Base-by-base conservation (phyloP, 2,113 vertebrate species). In the Anarhynchus alexandrinus region DNA sequence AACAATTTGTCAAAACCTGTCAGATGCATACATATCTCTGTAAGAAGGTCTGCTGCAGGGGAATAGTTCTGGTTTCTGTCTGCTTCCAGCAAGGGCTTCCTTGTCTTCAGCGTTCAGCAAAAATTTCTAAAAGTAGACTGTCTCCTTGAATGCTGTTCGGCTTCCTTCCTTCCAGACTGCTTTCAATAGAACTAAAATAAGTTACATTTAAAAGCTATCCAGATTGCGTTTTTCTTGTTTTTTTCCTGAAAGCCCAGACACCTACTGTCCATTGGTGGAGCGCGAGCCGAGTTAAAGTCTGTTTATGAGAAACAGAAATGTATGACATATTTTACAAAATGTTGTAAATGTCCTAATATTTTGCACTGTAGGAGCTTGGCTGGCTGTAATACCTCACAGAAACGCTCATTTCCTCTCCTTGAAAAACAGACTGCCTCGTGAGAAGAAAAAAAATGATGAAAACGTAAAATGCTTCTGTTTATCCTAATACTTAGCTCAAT, bases 271-370 rank as follows among this genome's bases (percentile, higher is more conserved):
- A 79, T 51, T 88, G 88, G 88, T 82, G 70, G 78, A 32, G 13
- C 57, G 42, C 0, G 10, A 94, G 77, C 29, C 1, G 23, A 90
- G 73, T 87, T 89, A 49, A 78, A 92, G 49, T 47, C 81, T 94
- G 82, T 95, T 93, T 91, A 88, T 69, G 65, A 72, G 86, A 87
- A 94, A 91, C 61, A 82, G 61, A 59, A 94, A 91, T 23, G 25
- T 74, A 76, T 84, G 88, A 65, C 88, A 82, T 93, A 78, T 93
- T 96, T 91, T 57, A 57, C 43, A 86, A 94, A 96, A 87, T 61
- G 54, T 47, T 94, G 72, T 76, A 57, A 51, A 72, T 94, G 81
- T 92, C 88, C 93, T 95, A 85, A 94, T 97, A 94, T 96, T 96
- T 96, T 91, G 79, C 52, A 32, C 47, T 78, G 78, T 67, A 69